These are phyloP conservation scores for Brachionus koreanus DNA, from an alignment of 1,140 invertebrate species.

Conservation along the genomic window DNA sequence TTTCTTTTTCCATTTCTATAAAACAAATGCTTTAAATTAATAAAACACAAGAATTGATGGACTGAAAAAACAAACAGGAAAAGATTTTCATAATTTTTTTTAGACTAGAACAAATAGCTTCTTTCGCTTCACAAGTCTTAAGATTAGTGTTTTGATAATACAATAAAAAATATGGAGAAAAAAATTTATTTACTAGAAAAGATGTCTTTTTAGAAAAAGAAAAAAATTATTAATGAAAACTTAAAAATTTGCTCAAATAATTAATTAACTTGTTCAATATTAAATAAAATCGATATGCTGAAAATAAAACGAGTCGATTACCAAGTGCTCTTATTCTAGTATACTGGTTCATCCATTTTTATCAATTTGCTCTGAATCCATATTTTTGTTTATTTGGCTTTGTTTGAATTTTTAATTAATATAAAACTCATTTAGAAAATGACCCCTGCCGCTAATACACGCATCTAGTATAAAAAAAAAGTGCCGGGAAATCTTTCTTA, in stretches of 20 bases:
- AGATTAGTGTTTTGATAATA: neutral
- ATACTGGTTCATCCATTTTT: neutral
- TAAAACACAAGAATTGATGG: neutral
- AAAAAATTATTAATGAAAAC: neutral
- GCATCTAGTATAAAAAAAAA: neutral
- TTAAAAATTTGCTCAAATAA: neutral
- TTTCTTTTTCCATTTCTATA: neutral
- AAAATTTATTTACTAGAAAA: neutral
- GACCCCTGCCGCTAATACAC: constrained; percentile 12
- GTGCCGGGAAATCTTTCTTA: neutral
- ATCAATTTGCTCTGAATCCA: neutral
- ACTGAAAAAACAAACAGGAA: constrained; percentile 7
- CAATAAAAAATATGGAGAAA: no score
- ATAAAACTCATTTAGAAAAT: neutral
- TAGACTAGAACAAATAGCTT: neutral
- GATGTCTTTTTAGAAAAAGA: neutral
- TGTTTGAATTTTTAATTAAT: constrained; percentile 29
- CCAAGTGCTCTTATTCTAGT: neutral
- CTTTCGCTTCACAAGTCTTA: neutral
- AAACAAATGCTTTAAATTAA: neutral
- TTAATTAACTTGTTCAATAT: constrained; percentile 5
- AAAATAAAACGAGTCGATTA: neutral
- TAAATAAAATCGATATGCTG: neutral
- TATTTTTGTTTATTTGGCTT: constrained; percentile 21
- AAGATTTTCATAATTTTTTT: neutral